These are phyloP conservation scores for Aricia agestis DNA, from an alignment of 1,140 invertebrate species.

Conservation along the genomic window DNA sequence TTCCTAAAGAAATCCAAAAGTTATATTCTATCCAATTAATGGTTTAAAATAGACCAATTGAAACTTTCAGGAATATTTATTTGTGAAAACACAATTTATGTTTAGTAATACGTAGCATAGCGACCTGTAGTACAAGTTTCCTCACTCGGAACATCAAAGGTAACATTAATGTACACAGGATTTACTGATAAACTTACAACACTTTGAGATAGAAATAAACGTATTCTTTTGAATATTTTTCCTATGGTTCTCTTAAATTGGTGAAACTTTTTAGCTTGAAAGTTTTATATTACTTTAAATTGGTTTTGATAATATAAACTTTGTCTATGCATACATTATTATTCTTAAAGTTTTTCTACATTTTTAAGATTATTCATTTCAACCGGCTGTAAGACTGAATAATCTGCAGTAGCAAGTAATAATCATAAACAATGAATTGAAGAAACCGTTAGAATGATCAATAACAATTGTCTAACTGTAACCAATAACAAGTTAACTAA, in stretches of 20 bases:
- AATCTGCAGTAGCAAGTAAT: neutral
- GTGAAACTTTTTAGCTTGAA: neutral
- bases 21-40: neutral
- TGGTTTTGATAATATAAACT: too few species aligned
- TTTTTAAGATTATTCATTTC: neutral
- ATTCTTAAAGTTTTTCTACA: too few species aligned
- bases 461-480: conserved; percentile 13
- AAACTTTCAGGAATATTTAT: neutral
- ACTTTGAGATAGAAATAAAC: neutral
- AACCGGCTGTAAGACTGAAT: neutral
- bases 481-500: conserved; percentile 28
- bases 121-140: conserved; percentile 8
- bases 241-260: neutral
- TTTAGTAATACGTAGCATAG: neutral
- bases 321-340: too few species aligned
- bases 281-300: neutral
- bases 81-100: conserved; percentile 15
- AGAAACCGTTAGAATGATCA: neutral
- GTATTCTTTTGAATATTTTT: neutral
- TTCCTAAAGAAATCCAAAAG: too few species aligned
- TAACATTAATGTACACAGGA: conserved; percentile 13
- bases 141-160: conserved; percentile 9
- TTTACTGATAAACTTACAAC: conserved; percentile 12
- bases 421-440: neutral
- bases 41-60: neutral